phyloP scores from a whole-genome alignment of 2,113 vertebrate genomes.

The Murina feae region DNA sequence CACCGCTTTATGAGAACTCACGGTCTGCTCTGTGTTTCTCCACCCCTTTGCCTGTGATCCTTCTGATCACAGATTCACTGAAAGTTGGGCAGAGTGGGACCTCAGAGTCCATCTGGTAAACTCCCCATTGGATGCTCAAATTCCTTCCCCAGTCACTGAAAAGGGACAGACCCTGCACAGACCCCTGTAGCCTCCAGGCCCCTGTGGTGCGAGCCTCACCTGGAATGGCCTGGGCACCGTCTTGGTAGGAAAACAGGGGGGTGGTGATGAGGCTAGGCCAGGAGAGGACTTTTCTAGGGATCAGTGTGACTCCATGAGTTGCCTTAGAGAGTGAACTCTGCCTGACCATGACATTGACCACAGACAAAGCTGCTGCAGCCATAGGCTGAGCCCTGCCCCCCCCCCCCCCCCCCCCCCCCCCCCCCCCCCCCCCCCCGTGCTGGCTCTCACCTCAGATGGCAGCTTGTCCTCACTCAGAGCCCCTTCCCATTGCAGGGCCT shows the following conservation, averaged over 20 bases:
- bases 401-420: too few species aligned
- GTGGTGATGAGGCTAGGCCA: neutral
- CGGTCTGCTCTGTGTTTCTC: neutral
- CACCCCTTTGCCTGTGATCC: neutral
- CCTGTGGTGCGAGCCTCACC: neutral
- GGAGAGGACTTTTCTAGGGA: neutral
- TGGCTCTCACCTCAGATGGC: neutral
- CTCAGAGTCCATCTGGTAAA: neutral
- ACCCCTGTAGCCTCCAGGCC: neutral
- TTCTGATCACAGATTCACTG: neutral
- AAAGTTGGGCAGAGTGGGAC: neutral
- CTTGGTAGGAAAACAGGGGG: neutral
- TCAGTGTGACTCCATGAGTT: neutral
- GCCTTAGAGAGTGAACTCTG: neutral
- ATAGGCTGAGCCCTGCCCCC: neutral
- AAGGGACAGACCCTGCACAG: neutral
- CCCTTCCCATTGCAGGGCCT: neutral
- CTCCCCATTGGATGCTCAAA: neutral
- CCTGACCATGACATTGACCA: neutral
- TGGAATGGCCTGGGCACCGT: too few species aligned
- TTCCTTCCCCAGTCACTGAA: neutral
- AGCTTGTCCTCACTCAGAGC: neutral
- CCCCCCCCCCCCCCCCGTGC: too few species aligned
- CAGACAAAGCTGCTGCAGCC: neutral
- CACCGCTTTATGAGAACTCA: neutral